Evolutionary conservation across 2,797 vertebrate species (phyloP), one percentile per base, ranked within the genome.

Genomic region (Acrossocheilus fasciatus): DNA sequence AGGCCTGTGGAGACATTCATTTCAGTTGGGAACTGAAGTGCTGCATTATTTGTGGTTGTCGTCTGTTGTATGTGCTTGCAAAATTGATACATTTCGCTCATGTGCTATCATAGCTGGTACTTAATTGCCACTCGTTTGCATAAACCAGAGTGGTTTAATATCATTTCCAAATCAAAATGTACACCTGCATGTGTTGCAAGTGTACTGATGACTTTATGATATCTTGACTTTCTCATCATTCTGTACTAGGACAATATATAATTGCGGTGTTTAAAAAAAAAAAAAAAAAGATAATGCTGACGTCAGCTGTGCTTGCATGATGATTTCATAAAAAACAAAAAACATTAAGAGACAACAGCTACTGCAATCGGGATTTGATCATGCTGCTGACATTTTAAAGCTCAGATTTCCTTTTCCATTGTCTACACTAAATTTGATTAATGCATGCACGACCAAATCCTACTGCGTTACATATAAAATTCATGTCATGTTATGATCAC

Each of bases 151-250:
- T 57, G 50, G 75, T 39, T 75, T 57, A 39, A 39, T 39, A 39
- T 77, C 0, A n/a, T 39, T n/a, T 77, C 50, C 52, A 77, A 77
- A 57, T 77, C 52, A 39, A n/a, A 59, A 57, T 57, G 10, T 41
- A n/a, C 75, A n/a, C 11, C 20, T 15, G 3, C 30, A 34, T 52
- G 8, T 26, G 36, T 36, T 76, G 17, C 12, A 39, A n/a, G 34
- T 57, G 20, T 12, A 5, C 47, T n/a, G 52, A 39, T 57, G 12
- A 59, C 52, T 59, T n/a, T 59, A 36, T n/a, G 52, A 59, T 78
- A 36, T 78, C 36, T 59, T n/a, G 34, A 78, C 12, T 78, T 77
- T 41, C 52, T 77, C 50, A 39, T 41, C 20, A 41, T 77, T 57
- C 6, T 39, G 1, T 41, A 9, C n/a, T 77, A 20, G 17, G 47